Base-by-base conservation (phyloP, 2,888 invertebrate species). In the Tupiocoris notatus region DNA sequence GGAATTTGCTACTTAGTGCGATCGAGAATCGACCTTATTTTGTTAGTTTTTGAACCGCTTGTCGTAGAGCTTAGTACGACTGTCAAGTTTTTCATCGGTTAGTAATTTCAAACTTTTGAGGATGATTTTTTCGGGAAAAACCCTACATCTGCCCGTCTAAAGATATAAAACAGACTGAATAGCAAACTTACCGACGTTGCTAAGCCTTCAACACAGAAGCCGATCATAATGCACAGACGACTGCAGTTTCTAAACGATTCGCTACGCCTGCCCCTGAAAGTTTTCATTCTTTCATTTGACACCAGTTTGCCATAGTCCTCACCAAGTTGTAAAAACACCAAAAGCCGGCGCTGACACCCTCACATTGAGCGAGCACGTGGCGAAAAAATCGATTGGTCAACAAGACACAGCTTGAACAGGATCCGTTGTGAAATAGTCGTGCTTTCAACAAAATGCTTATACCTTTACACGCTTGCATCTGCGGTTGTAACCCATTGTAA, bases 311-410 rank as follows among this genome's bases (percentile, higher is more conserved):
- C 39, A n/a, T n/a, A n/a, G n/a, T n/a, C n/a, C n/a, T n/a, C n/a
- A n/a, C n/a, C 39, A 39, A 39, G 39, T 7, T 39, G 39, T 7
- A 39, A 39, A 39, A 39, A 39, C 39, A 39, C 12, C 39, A 39
- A 39, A 39, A 39, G 39, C 39, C 12, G 39, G 39, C 39, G 39
- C 12, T 39, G 39, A 39, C 39, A 39, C 39, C 12, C 12, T 12
- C 39, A 39, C 39, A 39, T 7, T 39, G n/a, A 39, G 39, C 39
- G n/a, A 39, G 39, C 39, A 39, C 39, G 39, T 39, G 39, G 39
- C 39, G 39, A 39, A 65, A 65, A 65, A 65, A 65, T 65, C 65
- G 65, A 65, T 65, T 65, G 65, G 65, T 65, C 65, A 65, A 65
- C 65, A 65, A 17, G 63, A 25, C 39, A 39, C 25, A 25, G 39